These are phyloP conservation scores for Rhea americana DNA, from an alignment of 2,113 vertebrate species.

Conservation along the genomic window DNA sequence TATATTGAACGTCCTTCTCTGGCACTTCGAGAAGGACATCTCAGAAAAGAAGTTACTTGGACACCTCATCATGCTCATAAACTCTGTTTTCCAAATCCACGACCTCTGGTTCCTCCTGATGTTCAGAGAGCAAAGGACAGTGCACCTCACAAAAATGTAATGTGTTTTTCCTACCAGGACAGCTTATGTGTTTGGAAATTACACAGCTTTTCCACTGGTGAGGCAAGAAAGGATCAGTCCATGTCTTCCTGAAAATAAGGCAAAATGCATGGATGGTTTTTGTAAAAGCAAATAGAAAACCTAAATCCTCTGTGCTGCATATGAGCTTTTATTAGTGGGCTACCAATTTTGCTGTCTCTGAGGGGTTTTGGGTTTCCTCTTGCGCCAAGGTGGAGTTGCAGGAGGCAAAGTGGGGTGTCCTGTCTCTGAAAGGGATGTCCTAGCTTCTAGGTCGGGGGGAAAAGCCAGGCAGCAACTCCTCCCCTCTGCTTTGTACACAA, in stretches of 20 bases:
- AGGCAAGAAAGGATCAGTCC: neutral
- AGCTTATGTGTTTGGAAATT: neutral
- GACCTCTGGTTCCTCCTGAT: neutral
- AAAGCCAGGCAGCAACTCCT: neutral
- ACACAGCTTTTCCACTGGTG: neutral
- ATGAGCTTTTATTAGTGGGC: neutral
- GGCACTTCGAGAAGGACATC: slow-evolving; percentile 32
- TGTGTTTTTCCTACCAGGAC: neutral
- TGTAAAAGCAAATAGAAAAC: neutral
- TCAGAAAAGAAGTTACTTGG: neutral
- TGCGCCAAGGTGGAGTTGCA: neutral
- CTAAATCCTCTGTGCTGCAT: neutral
- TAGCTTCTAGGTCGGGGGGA: neutral
- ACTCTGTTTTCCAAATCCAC: neutral
- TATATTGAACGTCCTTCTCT: slow-evolving; percentile 3
- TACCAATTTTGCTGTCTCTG: neutral
- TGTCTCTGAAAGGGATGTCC: neutral
- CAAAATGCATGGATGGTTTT: neutral
- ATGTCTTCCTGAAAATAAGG: neutral
- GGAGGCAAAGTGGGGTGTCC: neutral
- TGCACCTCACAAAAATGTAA: neutral
- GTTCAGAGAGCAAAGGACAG: neutral
- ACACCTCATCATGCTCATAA: slow-evolving; percentile 14
- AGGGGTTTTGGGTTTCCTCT: neutral
- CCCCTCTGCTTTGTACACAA: neutral